phyloP scores from a whole-genome alignment of 2,888 invertebrate species.

The Argynnis bischoffii region DNA sequence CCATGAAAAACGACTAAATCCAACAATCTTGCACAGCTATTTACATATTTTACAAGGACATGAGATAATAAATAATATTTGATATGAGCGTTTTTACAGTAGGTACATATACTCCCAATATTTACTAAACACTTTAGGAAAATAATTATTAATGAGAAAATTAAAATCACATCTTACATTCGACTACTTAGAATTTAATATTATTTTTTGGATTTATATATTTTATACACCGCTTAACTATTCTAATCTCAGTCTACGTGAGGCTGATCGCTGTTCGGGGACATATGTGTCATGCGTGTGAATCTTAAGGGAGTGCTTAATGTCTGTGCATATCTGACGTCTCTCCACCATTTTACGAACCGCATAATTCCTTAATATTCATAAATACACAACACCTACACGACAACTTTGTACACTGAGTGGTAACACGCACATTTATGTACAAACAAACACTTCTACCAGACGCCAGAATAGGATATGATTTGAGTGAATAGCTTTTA shows the following conservation, averaged over 20 bases:
- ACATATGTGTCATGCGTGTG: neutral
- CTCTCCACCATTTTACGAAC: conserved; percentile 1
- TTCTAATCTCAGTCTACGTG: neutral
- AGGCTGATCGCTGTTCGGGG: neutral
- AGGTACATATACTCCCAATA: conserved; percentile 49
- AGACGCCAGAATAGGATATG: conserved; percentile 10
- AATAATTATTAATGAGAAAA: conserved; percentile 19
- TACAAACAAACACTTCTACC: conserved; percentile 10
- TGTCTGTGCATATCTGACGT: conserved; percentile 17
- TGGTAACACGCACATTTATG: conserved; percentile 25
- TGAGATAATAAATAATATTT: conserved; percentile 74
- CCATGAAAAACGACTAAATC: conserved; percentile 14
- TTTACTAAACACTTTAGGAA: conserved; percentile 12
- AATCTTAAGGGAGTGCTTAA: neutral
- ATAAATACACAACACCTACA: conserved; percentile 8
- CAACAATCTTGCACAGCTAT: conserved; percentile 63
- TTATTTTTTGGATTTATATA: conserved; percentile 28
- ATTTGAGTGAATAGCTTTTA: neutral
- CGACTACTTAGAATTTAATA: conserved; percentile 26
- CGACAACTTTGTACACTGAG: conserved; percentile 17
- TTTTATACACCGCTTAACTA: conserved; percentile 24
- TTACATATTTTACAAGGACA: conserved; percentile 79
- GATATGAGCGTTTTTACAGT: conserved; percentile 76
- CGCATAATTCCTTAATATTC: conserved; percentile 6
- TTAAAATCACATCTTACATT: conserved; percentile 22